phyloP scores from a whole-genome alignment of 1,140 invertebrate genomes.

The Alviniconcha marisindica region DNA sequence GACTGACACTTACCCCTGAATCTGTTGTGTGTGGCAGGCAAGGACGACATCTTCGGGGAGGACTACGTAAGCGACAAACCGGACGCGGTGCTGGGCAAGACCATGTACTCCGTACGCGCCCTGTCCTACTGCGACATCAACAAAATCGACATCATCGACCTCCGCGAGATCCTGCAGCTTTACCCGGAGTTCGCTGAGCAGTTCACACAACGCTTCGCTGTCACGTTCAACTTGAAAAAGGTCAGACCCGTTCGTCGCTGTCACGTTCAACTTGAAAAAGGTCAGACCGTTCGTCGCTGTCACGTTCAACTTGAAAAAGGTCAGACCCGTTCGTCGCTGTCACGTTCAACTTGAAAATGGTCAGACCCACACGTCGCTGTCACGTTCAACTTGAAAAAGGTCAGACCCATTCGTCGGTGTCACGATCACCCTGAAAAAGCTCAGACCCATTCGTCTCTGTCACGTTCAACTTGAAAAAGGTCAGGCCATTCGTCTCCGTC shows the following conservation, averaged over 20 bases:
- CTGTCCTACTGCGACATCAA: constrained; percentile 76
- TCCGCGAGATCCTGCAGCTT: constrained; percentile 73
- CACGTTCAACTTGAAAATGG: constrained; percentile 72
- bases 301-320: constrained; percentile 74
- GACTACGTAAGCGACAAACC: constrained; percentile 62
- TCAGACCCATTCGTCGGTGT: constrained; percentile 70
- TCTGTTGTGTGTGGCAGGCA: too few relatives aligned
- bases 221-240: constrained; percentile 75
- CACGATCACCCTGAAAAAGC: constrained; percentile 74
- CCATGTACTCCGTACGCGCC: constrained; percentile 72
- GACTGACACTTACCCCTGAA: too few relatives aligned
- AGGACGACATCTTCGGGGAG: constrained; percentile 76
- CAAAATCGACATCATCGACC: constrained; percentile 74
- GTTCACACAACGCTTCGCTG: constrained; percentile 72
- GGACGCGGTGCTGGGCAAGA: constrained; percentile 63
- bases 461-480: constrained; percentile 74
- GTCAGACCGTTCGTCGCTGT: constrained; percentile 68
- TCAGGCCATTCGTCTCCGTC: constrained; percentile 65
- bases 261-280: constrained; percentile 75
- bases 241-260: constrained; percentile 65
- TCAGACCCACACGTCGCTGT: constrained; percentile 65
- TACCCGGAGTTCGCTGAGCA: constrained; percentile 76
- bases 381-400: constrained; percentile 74
- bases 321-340: too few relatives aligned
- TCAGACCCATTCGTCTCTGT: constrained; percentile 65